A percentile compares a stretch with the other conserved stretches of the same genome.
Conservation (phyloP, 2,888 invertebrate species). For the Alviniconcha strummeri region DNA sequence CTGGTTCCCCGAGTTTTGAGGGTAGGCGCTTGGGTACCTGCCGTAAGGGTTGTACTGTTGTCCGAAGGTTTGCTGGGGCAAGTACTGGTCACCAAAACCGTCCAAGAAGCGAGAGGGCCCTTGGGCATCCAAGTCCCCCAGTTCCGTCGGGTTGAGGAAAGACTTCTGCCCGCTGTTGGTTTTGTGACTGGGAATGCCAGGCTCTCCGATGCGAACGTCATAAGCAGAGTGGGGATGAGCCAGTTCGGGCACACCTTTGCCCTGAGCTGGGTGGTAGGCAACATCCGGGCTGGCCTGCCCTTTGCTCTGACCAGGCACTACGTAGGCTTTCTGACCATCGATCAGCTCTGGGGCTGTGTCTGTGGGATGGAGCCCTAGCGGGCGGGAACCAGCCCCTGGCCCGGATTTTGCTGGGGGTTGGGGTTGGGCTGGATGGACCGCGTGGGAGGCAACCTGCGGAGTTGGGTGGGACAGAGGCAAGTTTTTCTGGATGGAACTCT, state of each 20-base stretch:
- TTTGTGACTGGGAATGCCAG: neutral
- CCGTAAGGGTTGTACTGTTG: constrained; percentile 20
- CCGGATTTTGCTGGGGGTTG: neutral
- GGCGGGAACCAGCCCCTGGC: neutral
- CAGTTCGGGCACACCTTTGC: constrained; percentile 5
- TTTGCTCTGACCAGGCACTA: constrained; percentile 1
- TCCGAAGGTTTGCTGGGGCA: neutral
- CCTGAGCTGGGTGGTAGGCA: neutral
- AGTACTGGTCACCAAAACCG: constrained; percentile 11
- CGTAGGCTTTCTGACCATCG: constrained; percentile 11
- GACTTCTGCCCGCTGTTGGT: neutral
- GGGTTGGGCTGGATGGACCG: neutral
- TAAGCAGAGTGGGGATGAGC: constrained; percentile 19
- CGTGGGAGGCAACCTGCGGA: neutral
- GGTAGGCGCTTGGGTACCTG: constrained; percentile 23
- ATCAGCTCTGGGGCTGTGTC: neutral
- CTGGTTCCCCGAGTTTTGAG: neutral
- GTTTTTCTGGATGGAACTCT: neutral
- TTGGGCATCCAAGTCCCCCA: constrained; percentile 8
- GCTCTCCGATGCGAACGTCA: constrained; percentile 23
- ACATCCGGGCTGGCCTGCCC: neutral
- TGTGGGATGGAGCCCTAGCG: neutral
- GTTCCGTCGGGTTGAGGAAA: neutral
- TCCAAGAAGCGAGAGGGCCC: constrained; percentile 24
- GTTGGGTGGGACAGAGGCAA: neutral